A percentile compares a stretch with the other conserved stretches of the same genome.
phyloP scores from a whole-genome alignment of 2,888 invertebrate genomes.

The Meta bourneti region DNA sequence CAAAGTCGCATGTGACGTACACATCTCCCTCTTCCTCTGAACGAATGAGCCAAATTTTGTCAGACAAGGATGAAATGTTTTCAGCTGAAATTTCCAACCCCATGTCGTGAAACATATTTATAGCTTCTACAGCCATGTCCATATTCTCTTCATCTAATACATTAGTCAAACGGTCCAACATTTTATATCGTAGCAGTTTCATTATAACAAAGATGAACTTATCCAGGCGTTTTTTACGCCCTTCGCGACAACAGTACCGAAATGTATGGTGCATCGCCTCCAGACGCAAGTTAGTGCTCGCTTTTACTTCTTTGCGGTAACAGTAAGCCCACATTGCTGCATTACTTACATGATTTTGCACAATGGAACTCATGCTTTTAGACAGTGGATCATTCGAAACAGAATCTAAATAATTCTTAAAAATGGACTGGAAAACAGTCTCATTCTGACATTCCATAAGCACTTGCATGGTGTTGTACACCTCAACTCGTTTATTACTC shows the following conservation, averaged over 20 bases:
- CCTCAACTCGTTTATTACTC: constrained; percentile 16
- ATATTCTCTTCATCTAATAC: constrained; percentile 36
- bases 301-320: constrained; percentile 35
- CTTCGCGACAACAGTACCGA: constrained; percentile 47
- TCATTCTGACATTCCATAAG: constrained; percentile 45
- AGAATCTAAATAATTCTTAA: constrained; percentile 33
- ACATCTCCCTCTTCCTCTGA: constrained; percentile 20
- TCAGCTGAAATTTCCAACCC: constrained; percentile 29
- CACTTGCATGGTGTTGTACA: constrained; percentile 38
- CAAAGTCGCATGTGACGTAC: constrained; percentile 28
- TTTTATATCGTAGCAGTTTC: constrained; percentile 43
- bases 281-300: constrained; percentile 23
- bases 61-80: constrained; percentile 24
- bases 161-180: constrained; percentile 43
- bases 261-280: constrained; percentile 45
- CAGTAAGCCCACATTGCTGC: constrained; percentile 40
- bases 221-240: constrained; percentile 36
- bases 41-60: constrained; percentile 46
- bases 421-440: constrained; percentile 39
- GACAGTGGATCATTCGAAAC: constrained; percentile 9
- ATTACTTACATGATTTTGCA: constrained; percentile 27
- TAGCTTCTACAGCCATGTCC: constrained; percentile 20
- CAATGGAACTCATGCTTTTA: constrained; percentile 21
- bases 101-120: constrained; percentile 18
- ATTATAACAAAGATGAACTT: constrained; percentile 56